These are phyloP conservation scores for Cryptotermes secundus DNA, from an alignment of 1,140 invertebrate species.

Conservation along the genomic window DNA sequence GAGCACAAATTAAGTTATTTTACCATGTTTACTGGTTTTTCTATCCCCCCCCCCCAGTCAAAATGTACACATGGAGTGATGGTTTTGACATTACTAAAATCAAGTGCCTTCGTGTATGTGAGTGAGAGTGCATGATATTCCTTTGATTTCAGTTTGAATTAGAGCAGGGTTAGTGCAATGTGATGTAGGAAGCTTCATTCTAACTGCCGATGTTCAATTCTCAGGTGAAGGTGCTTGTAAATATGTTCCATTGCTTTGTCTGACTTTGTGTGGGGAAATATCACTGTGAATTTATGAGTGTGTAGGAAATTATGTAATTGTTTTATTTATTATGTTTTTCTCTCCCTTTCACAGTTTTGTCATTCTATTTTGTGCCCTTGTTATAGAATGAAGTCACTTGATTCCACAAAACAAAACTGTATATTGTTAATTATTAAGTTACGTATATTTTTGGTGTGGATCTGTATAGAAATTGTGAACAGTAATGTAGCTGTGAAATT, in stretches of 20 bases:
- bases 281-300: neutral
- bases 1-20: neutral
- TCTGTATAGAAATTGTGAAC: conserved; percentile 12
- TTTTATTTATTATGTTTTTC: conserved; percentile 8
- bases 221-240: conserved; percentile 35
- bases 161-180: conserved; percentile 6
- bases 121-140: neutral
- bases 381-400: neutral
- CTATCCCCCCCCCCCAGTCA: neutral
- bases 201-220: conserved; percentile 29
- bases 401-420: neutral
- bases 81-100: neutral
- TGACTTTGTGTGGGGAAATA: conserved; percentile 8
- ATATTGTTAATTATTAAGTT: neutral
- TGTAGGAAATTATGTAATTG: neutral
- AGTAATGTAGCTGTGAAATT: conserved; percentile 2
- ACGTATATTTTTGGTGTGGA: conserved; percentile 19
- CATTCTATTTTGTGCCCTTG: neutral
- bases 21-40: neutral
- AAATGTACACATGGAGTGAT: neutral
- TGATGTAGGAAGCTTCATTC: neutral
- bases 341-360: neutral
- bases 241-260: conserved; percentile 24
- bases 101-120: neutral
- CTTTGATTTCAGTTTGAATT: neutral